Evolutionary conservation across 2,113 vertebrate genomes (phyloP), one percentile per base, ranked within the genome.

Genomic region (Synchiropus splendidus): DNA sequence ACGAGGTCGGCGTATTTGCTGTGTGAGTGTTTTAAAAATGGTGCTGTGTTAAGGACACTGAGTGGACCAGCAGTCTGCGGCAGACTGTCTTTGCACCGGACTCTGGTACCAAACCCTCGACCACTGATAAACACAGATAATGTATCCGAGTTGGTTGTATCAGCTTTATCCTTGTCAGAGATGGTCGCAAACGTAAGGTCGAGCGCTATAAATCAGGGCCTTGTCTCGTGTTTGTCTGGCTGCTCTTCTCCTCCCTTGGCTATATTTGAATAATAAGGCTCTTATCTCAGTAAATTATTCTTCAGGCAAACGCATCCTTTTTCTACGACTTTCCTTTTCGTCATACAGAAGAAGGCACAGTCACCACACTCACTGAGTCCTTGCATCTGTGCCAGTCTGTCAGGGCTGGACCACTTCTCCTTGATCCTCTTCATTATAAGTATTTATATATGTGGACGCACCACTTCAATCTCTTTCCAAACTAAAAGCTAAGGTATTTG

Each of bases 11-110:
- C 64, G 84, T 70, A 63, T 27, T 27, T 74, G 72, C 68, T 42
- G 68, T 54, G 52, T 31, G 43, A 70, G 83, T 45, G 51, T 62
- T 73, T 82, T 84, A 84, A 85, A 81, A 88, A 87, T 61, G 42
- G 72, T 73, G 77, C 49, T 62, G 57, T 39, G 77, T 72, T 75
- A 51, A 61, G 75, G 80, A 78, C 61, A 62, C 56, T 12, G 34
- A 39, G 41, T 13, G 52, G 45, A 45, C 36, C 45, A n/a, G 18
- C 54, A 45, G 54, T 47, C 58, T 33, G 61, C 58, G 18, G 51
- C 44, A 9, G 55, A 32, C 36, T 10, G 45, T 64, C 18, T 2
- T 8, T 6, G 3, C 32, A 11, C 46, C 51, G 42, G 68, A 47
- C 55, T 66, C 46, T 44, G 16, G 49, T 48, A 48, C 9, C 10